Percentiles rank a stretch among this genome's conserved stretches.
These are phyloP conservation scores for Melanaphis sacchari DNA, from an alignment of 1,140 invertebrate genomes.

Conservation along the genomic window DNA sequence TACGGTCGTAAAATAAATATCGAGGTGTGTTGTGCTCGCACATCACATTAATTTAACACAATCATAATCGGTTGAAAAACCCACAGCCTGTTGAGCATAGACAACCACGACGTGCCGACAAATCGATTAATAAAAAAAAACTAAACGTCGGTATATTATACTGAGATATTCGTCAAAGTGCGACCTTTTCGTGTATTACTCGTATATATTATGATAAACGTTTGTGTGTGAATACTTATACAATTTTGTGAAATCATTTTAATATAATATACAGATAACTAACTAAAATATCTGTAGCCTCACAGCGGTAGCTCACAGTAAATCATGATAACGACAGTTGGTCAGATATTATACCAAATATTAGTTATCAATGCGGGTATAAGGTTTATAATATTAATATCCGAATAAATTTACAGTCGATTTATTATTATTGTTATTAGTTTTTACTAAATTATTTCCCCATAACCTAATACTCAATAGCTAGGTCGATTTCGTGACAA, in stretches of 20 bases:
- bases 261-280: not conserved
- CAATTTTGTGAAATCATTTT: not conserved
- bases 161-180: not conserved
- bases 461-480: too few species aligned
- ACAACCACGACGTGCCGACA: not conserved
- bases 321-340: not conserved
- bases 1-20: constrained; percentile 12
- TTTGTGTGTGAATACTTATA: not conserved
- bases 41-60: not conserved
- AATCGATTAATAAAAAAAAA: not conserved
- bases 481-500: too few species aligned
- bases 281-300: not conserved
- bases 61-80: not conserved
- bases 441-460: too few species aligned
- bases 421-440: not conserved
- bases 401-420: not conserved
- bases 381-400: not conserved
- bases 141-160: not conserved
- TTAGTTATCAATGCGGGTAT: not conserved
- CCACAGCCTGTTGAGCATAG: not conserved
- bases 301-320: not conserved
- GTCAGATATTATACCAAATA: not conserved
- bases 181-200: not conserved
- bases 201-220: too few species aligned
- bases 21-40: not conserved